Evolutionary conservation across 2,888 invertebrate genomes (phyloP), one percentile per base, ranked within the genome.

Genomic region (Eupithecia pulchellata): DNA sequence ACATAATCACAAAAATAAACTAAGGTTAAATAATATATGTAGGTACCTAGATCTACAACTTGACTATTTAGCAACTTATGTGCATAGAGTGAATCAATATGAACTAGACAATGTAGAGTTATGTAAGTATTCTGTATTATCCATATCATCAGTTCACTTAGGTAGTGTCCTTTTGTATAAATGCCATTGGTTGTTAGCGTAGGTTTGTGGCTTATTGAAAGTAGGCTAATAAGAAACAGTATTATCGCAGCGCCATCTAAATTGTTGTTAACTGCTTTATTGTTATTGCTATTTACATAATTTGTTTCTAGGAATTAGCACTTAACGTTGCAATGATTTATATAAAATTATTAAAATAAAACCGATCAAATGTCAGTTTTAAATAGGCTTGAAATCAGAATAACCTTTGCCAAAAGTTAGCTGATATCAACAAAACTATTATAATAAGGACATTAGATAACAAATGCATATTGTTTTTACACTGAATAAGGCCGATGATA

Each of bases 401-500:
- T 61, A 34, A 34, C 34, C 20, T 36, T 36, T 61, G 61, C 61
- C 61, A 34, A 61, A 61, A 61, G n/a, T 61, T 34, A 27, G 36
- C 17, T 34, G 25, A 9, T 70, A 63, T 63, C 57, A 64, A 63
- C 34, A 34, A 39, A 34, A 42, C 66, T 25, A 63, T 58, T 25
- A 30, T 30, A 85, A 79, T 86, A 91, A 91, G 90, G 91, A 82
- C 86, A 76, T 47, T 36, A 73, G 87, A 90, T 91, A 89, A 86
- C 79, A 84, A 79, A 82, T 88, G 88, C 90, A 91, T 87, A 85
- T 84, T 84, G 82, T 87, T 87, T 88, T 86, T 84, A 84, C 78
- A 81, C 72, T 81, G 76, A 76, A 86, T 86, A 84, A 91, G 90
- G 91, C 87, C 86, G 81, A 79, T 87, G 92, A 92, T 93, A 92